These are phyloP conservation scores for Sabatieria punctata DNA, from an alignment of 2,888 invertebrate genomes.

Conservation along the genomic window DNA sequence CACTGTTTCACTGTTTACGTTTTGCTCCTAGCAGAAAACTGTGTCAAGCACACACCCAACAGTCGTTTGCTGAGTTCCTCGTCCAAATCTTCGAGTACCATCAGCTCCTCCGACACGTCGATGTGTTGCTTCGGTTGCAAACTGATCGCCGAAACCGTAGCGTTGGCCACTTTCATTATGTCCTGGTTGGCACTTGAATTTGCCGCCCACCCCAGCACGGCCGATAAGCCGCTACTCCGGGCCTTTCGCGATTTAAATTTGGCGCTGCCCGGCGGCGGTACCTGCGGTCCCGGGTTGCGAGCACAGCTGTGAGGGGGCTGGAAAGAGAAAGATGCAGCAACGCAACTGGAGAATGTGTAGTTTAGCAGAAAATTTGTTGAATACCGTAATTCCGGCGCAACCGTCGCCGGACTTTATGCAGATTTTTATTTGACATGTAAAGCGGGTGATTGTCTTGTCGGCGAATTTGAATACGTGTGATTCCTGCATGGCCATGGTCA, in stretches of 20 bases:
- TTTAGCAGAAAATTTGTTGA: background rate
- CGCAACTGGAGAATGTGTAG: no score
- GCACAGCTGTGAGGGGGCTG: background rate
- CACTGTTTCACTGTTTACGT: no score
- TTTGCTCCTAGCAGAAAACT: no score
- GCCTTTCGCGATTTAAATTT: no score
- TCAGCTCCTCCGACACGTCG: slow-evolving; percentile 2
- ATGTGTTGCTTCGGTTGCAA: no score
- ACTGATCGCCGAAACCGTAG: no score
- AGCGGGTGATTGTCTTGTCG: slow-evolving; percentile 26
- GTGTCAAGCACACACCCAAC: no score
- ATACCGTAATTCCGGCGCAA: slow-evolving; percentile 22
- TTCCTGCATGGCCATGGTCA: slow-evolving; percentile 26
- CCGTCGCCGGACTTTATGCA: slow-evolving; percentile 23
- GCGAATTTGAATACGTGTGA: slow-evolving; percentile 30
- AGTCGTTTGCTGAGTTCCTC: background rate
- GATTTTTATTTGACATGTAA: slow-evolving; percentile 26
- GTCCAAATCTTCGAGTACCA: slow-evolving; percentile 2
- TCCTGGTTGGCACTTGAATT: no score
- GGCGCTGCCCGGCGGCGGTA: no score
- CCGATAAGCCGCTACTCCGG: no score
- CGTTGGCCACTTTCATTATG: no score
- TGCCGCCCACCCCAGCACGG: no score
- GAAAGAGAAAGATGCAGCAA: background rate
- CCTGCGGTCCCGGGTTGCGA: background rate